A percentile compares a stretch with the other conserved stretches of the same genome.
Conservation (phyloP, 2,797 vertebrate species). For the Typhlichthys eigenmanni region DNA sequence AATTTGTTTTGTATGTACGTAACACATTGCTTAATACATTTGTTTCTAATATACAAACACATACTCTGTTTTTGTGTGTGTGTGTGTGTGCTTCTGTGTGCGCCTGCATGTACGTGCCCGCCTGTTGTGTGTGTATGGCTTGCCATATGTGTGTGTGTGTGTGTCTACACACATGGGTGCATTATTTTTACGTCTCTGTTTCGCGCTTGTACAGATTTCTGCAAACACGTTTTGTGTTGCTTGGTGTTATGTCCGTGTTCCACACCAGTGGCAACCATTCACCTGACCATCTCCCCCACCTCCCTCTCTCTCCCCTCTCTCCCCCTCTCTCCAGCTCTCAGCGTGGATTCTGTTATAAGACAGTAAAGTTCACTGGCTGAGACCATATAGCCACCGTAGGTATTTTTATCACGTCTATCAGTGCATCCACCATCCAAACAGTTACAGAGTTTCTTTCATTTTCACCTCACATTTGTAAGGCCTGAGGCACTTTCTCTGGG, state of each 20-base stretch:
- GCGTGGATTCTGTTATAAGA: constrained; percentile 54
- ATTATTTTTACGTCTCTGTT: neutral
- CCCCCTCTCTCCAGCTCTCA: constrained; percentile 17
- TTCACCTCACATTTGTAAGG: constrained; percentile 68
- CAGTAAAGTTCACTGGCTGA: constrained; percentile 34
- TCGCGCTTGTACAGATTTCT: neutral
- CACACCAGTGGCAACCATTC: constrained; percentile 48
- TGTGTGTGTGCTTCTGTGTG: constrained; percentile 4
- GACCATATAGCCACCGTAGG: constrained; percentile 55
- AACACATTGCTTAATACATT: neutral
- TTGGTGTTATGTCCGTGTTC: constrained; percentile 46
- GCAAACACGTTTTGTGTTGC: constrained; percentile 2
- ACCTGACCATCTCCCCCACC: constrained; percentile 62
- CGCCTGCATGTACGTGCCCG: constrained; percentile 36
- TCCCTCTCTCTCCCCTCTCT: constrained; percentile 21
- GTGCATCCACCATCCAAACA: constrained; percentile 61
- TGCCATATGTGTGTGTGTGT: constrained; percentile 1
- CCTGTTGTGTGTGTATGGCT: constrained; percentile 40
- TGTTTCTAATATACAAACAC: constrained; percentile 1
- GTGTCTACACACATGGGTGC: neutral
- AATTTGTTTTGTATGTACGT: too few species aligned
- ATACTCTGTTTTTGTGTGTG: constrained; percentile 19
- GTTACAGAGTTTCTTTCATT: constrained; percentile 70
- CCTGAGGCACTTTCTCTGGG: constrained; percentile 63
- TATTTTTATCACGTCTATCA: constrained; percentile 70